Base-by-base conservation (phyloP, 2,888 invertebrate species). In the Eristalis pertinax region DNA sequence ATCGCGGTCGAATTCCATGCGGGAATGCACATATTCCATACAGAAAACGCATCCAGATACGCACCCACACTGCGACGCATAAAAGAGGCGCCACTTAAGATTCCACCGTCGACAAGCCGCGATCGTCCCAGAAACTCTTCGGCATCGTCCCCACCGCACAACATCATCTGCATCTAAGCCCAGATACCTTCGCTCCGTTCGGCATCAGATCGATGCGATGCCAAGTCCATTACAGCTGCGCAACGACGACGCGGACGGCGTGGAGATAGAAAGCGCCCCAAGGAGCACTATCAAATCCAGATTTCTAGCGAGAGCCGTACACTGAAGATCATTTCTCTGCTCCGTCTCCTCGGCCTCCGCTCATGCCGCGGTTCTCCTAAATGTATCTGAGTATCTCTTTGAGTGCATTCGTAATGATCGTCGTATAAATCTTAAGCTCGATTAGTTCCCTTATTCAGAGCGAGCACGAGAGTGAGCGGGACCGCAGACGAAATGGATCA, bases 11-110 rank as follows among this genome's bases (percentile, higher is more conserved):
- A 43, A 43, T n/a, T n/a, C 43, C 43, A 43, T 43, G 43, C 43
- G n/a, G 19, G 19, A 50, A 5, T 19, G 50, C 50, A 50, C 50
- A 63, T 11, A 72, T 79, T 19, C 72, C 50, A 1, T 35, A 56
- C 38, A 19, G 35, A 64, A 73, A 19, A 58, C 60, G 58, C 60
- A 75, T 5, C 35, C 62, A 26, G 24, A 43, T 15, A 70, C 65
- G 76, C 82, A 85, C 87, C 84, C 84, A 87, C 84, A 87, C 84
- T 62, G 75, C 43, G 65, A 32, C 50, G 68, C 68, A 87, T 80
- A 84, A 87, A 84, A 79, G 79, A 87, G 88, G 88, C 88, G 88
- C 88, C 88, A 89, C 88, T 89, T 89, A 81, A 89, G 88, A 89
- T 89, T 84, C 78, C 84, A 69, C 84, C 84, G 78, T 67, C 81